Base-by-base conservation (phyloP, 2,888 invertebrate genomes). In the Eurytoma californica region DNA sequence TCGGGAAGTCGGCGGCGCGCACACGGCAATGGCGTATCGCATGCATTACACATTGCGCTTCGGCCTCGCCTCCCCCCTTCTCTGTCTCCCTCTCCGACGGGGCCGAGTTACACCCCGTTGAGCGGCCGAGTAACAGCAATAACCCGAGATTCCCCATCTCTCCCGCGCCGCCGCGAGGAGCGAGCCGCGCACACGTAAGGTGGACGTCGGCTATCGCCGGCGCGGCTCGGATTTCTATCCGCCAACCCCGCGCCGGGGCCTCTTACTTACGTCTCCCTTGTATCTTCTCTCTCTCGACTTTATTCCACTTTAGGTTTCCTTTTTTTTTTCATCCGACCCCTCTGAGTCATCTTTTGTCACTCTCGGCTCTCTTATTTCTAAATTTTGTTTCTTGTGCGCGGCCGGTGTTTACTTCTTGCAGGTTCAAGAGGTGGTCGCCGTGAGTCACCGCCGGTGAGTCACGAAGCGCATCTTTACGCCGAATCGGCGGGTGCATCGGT, bases 301-400 rank as follows among this genome's bases (percentile, higher is more conserved):
- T 39, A 63, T 47, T 63, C 63, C 39, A 9, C 39, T 9, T 39
- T 39, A 39, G 39, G 39, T 9, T 39, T 39, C 9, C 39, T 39
- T 63, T 63, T 63, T 30, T 63, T 39, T 39, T 14, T 53, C 53
- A n/a, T 5, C n/a, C 12, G 47, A 5, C 7, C 57, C 65, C 49
- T 49, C 55, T 74, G 74, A 74, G 20, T 74, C 74, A 74, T 67
- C 74, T 53, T 74, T 74, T 74, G 67, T 74, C 51, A 67, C 74
- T 60, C 24, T 14, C 30, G 39, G 7, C 39, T 58, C 72, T 77
- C 77, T 47, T 67, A 30, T 77, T 77, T 77, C 77, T 72, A 72
- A 77, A 72, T 77, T 77, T 39, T 16, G 16, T 16, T 28, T 20
- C 60, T 60, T 39, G 57, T 49, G 57, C 7, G 13, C 55, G 18